These are phyloP conservation scores for Lampris incognitus DNA, from an alignment of 2,113 vertebrate species.

Conservation along the genomic window DNA sequence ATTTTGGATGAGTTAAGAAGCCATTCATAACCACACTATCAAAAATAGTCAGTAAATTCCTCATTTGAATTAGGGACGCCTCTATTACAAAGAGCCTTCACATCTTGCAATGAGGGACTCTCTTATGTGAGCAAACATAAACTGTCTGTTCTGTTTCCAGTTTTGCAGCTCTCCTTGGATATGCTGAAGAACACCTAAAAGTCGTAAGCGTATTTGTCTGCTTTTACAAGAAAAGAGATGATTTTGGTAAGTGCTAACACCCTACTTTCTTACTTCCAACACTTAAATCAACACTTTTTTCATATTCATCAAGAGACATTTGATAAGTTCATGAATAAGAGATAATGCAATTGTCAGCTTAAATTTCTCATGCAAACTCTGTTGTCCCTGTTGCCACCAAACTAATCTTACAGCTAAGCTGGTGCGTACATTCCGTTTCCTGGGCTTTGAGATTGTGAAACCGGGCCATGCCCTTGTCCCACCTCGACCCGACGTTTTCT, in stretches of 20 bases:
- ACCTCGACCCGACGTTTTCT: slow-evolving; percentile 97
- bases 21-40: no score
- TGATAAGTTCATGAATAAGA: not conserved
- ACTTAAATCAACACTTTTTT: not conserved
- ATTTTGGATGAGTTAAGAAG: no score
- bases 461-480: slow-evolving; percentile 98
- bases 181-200: slow-evolving; percentile 86
- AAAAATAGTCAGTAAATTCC: no score
- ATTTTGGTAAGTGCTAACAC: slow-evolving; percentile 76
- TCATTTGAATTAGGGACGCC: no score
- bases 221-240: slow-evolving; percentile 87
- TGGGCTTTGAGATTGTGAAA: slow-evolving; percentile 99
- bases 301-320: not conserved
- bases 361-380: not conserved
- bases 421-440: slow-evolving; percentile 95
- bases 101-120: not conserved
- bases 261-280: not conserved
- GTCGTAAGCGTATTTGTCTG: slow-evolving; percentile 84
- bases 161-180: slow-evolving; percentile 83
- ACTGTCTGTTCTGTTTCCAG: slow-evolving; percentile 53
- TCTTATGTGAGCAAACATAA: not conserved
- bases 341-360: not conserved
- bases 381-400: not conserved
- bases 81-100: no score
- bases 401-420: slow-evolving; percentile 77